Base-by-base conservation (phyloP, 1,140 invertebrate genomes). In the Ceratina japonica region DNA sequence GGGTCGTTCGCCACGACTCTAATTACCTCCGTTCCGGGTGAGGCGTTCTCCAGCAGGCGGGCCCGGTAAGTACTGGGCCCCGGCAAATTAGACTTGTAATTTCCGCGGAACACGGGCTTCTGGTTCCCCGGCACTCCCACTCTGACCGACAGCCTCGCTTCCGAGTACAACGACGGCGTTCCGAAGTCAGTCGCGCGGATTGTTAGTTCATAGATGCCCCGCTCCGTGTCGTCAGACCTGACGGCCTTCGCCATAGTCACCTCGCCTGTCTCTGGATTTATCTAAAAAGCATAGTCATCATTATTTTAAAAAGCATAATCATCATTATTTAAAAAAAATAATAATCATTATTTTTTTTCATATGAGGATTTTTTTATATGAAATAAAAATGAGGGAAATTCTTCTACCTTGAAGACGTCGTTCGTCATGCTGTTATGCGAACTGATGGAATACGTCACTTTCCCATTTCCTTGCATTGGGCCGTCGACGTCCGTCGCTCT, bases 111-210 rank as follows among this genome's bases (percentile, higher is more conserved):
- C 2, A 96, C 94, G 0, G 96, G 96, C 54, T 95, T 93, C 81
- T 97, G 96, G 83, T 96, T 96, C 0, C 96, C 96, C 0, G 95
- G 95, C 0, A 96, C 95, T 0, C 96, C 96, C 0, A 97, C 96
- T 18, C 95, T 92, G 5, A 97, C 93, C 3, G 94, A 92, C 0
- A 97, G 92, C 27, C 94, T 93, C 0, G 94, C 94, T 69, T 96
- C 95, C 22, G 95, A 94, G 24, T 93, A 93, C 10, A 96, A 86
- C 0, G 95, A 93, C 24, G 96, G 96, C 10, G 86, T 89, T 93
- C 95, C 95, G 80, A 93, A 93, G 90, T 97, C 96, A n/a, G 95
- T 96, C 22, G 96, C 96, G 65, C 94, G 93, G 1, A 96, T 91
- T 1, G 93, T 92, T 22, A 96, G 80, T 79, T 96, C 95, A 84